Evolutionary conservation across 2,113 vertebrate species (phyloP), one percentile per base, ranked within the genome.

Genomic region (Aspiorhynchus laticeps): DNA sequence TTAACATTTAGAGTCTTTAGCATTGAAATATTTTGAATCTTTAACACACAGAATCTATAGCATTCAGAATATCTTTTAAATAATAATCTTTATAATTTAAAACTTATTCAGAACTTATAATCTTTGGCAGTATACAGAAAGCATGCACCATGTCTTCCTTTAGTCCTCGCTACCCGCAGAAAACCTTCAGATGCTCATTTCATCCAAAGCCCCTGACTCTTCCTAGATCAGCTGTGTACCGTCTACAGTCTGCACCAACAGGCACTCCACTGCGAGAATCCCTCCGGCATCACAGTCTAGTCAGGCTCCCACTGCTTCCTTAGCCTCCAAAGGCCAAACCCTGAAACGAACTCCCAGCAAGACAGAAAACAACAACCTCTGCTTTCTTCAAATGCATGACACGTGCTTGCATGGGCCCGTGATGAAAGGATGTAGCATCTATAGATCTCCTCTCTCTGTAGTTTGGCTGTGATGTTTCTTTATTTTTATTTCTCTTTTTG

Each of bases 351-450:
- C 5, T 83, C 87, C 77, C 88, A 85, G 82, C 87, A 87, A 85
- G 84, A 86, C 81, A 74, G 81, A 89, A 92, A 92, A 90, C 84
- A 89, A 88, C 91, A 87, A 65, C 86, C 84, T 10, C 56, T 48
- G 73, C 86, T 85, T 75, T 86, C 81, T 92, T 88, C 89, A 89
- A 67, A 71, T 80, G 43, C 88, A 91, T 88, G 90, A 90, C 85
- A 56, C 84, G 74, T 83, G 88, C 86, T 86, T 91, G 93, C 91
- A 94, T 93, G 93, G 81, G 89, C 93, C 93, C 92, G 90, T 93
- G 92, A 95, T 95, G 91, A 94, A 94, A 94, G 88, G 78, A 89
- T 91, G 90, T 84, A 76, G 90, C 76, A 84, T 87, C 92, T 90
- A 93, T 91, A 83, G 92, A 94, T 94, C 89, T 85, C 26, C 92